Evolutionary conservation across 2,797 vertebrate genomes (phyloP).

Genomic region (Galago senegalensis): DNA sequence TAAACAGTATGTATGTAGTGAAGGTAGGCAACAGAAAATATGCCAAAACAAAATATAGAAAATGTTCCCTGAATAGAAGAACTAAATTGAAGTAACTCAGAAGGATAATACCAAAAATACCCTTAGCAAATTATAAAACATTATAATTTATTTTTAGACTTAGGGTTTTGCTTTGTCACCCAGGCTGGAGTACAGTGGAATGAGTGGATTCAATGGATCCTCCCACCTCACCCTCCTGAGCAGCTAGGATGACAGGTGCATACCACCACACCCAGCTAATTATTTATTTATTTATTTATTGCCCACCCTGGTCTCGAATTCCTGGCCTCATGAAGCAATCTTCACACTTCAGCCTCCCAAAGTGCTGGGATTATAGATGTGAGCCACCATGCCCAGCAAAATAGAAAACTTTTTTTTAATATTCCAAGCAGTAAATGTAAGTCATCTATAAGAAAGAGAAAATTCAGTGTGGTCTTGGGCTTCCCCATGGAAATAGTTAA

Average conservation of each 20-base stretch:
- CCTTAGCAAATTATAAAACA: slow-evolving; percentile 18
- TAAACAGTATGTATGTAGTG: neutral
- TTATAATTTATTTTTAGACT: neutral
- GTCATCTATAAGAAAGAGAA: neutral
- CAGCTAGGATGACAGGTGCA: too few relatives aligned
- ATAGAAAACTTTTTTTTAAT: neutral
- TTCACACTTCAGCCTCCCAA: too few relatives aligned
- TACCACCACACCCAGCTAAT: too few relatives aligned
- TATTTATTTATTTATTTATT: too few relatives aligned
- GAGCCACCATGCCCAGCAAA: neutral
- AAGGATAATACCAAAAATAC: neutral
- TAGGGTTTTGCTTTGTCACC: too few relatives aligned
- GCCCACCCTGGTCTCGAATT: too few relatives aligned
- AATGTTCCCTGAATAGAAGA: neutral
- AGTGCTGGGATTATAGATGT: too few relatives aligned
- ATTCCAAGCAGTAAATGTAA: neutral
- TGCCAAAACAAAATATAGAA: neutral
- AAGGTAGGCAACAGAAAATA: slow-evolving; percentile 22
- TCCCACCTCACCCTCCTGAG: too few relatives aligned
- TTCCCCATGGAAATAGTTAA: neutral
- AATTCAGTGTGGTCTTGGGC: neutral
- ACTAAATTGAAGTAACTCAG: neutral
- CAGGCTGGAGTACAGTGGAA: too few relatives aligned
- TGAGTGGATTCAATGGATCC: too few relatives aligned
- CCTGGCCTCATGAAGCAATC: too few relatives aligned